Percentiles rank a stretch among this genome's conserved stretches.
phyloP scores from a whole-genome alignment of 92 coral and sea anemone species.

The Porites cylindrica region DNA sequence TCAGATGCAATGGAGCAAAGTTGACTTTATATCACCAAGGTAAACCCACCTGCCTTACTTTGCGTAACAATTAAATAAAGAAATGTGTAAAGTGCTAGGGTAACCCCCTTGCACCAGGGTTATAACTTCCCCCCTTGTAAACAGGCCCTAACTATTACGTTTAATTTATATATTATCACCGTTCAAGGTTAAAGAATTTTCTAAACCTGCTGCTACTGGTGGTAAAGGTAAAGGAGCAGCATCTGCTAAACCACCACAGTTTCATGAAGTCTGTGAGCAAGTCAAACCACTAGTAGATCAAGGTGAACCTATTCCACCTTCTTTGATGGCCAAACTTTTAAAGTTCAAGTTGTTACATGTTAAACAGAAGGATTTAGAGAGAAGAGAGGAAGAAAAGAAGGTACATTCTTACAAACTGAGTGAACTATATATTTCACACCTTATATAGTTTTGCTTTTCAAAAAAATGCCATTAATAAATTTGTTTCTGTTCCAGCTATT shows the following conservation, averaged over 20 bases:
- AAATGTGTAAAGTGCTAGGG: no score
- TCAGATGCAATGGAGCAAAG: no score
- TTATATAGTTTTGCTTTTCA: no score
- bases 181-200: conserved; percentile 85
- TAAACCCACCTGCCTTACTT: no score
- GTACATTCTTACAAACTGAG: conserved; percentile 25
- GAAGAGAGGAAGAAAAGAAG: conserved; percentile 96
- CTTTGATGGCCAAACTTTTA: conserved; percentile 91
- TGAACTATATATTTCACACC: no score
- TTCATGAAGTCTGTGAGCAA: conserved; percentile 96
- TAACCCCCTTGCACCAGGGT: no score
- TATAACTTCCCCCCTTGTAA: not conserved
- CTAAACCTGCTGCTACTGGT: conserved; percentile 75
- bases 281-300: conserved; percentile 95
- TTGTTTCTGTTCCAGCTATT: no score
- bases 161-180: not conserved
- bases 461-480: no score
- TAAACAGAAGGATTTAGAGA: conserved; percentile 91
- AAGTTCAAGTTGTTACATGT: conserved; percentile 91
- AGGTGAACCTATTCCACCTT: conserved; percentile 84
- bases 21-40: no score
- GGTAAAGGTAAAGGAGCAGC: conserved; percentile 93
- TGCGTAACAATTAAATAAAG: no score
- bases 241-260: conserved; percentile 87
- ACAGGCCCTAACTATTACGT: not conserved